Evolutionary conservation across 2,888 invertebrate species (phyloP), one percentile per base, ranked within the genome.

Genomic region (Junonia oenone): DNA sequence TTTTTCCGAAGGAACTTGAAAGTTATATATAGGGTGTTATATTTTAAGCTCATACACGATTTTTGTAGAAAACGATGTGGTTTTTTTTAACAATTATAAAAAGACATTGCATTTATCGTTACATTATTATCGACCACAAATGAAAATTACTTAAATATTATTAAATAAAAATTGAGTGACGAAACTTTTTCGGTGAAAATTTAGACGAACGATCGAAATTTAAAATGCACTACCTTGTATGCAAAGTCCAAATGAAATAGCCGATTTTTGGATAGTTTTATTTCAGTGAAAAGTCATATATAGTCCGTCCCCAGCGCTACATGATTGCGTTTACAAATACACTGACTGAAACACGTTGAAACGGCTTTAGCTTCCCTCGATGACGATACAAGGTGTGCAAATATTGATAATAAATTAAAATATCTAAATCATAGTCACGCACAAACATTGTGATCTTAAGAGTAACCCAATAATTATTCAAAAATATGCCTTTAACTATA

Each of bases 391-490:
- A 55, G 47, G 50, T 53, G 52, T 58, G 45, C 46, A 49, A 45
- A 29, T 53, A 47, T 49, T 27, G 37, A 55, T 40, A 46, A 47
- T 46, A 40, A 40, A 45, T n/a, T 33, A 45, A 49, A 29, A 31
- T 37, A 52, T 46, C 43, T 56, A 59, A 55, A 48, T 56, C 51
- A 48, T 55, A 62, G 73, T 77, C 70, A 78, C 82, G 84, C 84
- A 84, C 84, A 85, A 83, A 72, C 51, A 57, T 71, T 81, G 80
- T 83, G 79, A 82, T 82, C 62, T 67, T 69, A 72, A 47, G 45
- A 46, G 68, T 67, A 67, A 64, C 65, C 66, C 65, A 52, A 63
- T 56, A 62, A 56, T 58, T 55, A 62, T 62, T 65, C 56, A 62
- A 40, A 68, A 69, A 69, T 68, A 79, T 72, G 78, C 78, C 78